These are phyloP conservation scores for Odontomyia ornata DNA, from an alignment of 2,888 invertebrate species.

Conservation along the genomic window DNA sequence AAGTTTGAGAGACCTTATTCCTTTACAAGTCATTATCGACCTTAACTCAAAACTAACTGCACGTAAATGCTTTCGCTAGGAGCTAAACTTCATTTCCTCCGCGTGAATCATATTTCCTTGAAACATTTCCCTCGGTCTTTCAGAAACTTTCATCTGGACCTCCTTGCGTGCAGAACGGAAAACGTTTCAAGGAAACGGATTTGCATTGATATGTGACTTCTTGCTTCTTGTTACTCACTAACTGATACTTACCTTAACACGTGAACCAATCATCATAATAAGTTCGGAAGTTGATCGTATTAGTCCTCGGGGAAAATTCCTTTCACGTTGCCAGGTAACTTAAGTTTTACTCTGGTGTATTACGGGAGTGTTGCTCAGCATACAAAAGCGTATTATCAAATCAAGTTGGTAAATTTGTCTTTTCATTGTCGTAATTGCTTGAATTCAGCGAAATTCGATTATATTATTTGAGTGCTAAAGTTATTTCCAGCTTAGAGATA, in stretches of 20 bases:
- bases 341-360: background rate
- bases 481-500: no score
- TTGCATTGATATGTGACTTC: background rate
- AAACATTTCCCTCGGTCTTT: no score
- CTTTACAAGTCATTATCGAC: no score
- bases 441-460: no score
- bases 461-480: no score
- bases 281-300: background rate
- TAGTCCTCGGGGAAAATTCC: background rate
- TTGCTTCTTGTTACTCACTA: background rate
- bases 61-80: no score
- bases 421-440: background rate
- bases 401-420: background rate
- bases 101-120: no score
- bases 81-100: no score
- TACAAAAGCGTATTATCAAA: background rate
- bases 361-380: background rate
- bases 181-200: background rate
- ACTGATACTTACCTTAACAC: background rate
- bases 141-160: no score
- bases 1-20: no score
- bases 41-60: no score
- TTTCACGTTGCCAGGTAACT: background rate
- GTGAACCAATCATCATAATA: slow-evolving; percentile 22
- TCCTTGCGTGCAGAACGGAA: no score